Evolutionary conservation across 2,888 invertebrate genomes (phyloP).

Genomic region (Callyntrura sp.): DNA sequence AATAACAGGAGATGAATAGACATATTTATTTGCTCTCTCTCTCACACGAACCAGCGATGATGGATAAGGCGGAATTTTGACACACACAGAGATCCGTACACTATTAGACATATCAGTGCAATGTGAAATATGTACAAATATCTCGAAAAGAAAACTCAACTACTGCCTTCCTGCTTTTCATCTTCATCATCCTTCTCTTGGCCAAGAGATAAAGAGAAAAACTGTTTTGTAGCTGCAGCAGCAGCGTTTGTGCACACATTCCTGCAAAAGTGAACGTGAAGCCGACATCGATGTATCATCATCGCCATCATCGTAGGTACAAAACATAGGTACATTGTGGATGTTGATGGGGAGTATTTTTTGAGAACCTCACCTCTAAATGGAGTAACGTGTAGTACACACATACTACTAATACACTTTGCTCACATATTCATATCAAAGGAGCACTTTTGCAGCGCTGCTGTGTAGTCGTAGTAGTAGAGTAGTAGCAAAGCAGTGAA

Average conservation of each 20-base stretch:
- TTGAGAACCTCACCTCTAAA: too few relatives aligned
- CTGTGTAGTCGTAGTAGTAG: background rate
- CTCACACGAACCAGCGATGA: background rate
- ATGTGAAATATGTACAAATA: background rate
- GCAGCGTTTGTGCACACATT: background rate
- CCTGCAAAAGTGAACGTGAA: conserved; percentile 49
- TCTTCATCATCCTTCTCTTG: background rate
- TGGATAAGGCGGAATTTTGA: background rate
- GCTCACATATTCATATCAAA: background rate
- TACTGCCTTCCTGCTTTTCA: conserved; percentile 6
- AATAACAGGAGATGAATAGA: conserved; percentile 9
- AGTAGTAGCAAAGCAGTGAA: background rate
- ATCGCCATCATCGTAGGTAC: background rate
- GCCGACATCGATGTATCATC: background rate
- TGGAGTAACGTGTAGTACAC: background rate
- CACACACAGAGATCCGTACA: background rate
- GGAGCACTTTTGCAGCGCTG: background rate
- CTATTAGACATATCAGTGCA: background rate
- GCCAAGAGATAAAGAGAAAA: background rate
- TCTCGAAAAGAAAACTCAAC: background rate
- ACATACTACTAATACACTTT: background rate
- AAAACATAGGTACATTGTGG: background rate
- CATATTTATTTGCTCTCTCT: background rate
- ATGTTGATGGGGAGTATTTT: too few relatives aligned
- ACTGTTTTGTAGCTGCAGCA: background rate